Conservation (phyloP, 2,888 invertebrate genomes). For the Pterostichus madidus region DNA sequence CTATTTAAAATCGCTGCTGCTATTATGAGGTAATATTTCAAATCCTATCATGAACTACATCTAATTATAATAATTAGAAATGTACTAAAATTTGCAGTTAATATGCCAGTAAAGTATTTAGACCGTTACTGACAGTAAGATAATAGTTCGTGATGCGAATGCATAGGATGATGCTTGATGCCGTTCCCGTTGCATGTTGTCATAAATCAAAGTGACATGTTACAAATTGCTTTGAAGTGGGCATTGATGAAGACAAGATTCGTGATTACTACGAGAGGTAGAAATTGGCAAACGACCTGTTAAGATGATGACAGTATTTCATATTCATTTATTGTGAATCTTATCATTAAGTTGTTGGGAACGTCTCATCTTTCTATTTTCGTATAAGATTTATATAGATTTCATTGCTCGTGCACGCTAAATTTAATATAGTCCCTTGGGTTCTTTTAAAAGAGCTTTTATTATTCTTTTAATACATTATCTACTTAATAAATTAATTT, state of each 20-base stretch:
- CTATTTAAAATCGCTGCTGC: no score
- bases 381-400: no score
- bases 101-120: neutral
- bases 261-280: neutral
- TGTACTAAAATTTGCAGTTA: no score
- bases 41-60: no score
- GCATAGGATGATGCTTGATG: neutral
- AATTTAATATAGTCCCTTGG: no score
- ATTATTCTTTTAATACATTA: no score
- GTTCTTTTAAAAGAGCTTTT: no score
- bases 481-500: no score
- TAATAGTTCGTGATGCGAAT: slow-evolving; percentile 10
- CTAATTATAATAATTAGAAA: no score
- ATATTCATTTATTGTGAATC: neutral
- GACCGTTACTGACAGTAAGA: slow-evolving; percentile 5
- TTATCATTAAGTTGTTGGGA: neutral
- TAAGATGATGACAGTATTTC: neutral
- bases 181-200: slow-evolving; percentile 1
- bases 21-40: no score
- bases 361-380: no score
- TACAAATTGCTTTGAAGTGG: slow-evolving; percentile 24
- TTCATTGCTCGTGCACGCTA: no score
- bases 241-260: slow-evolving; percentile 18
- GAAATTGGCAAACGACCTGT: slow-evolving; percentile 7
- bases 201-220: slow-evolving; percentile 17